Evolutionary conservation across 2,888 invertebrate genomes (phyloP), one percentile per base, ranked within the genome.

Genomic region (Hypena proboscidalis): DNA sequence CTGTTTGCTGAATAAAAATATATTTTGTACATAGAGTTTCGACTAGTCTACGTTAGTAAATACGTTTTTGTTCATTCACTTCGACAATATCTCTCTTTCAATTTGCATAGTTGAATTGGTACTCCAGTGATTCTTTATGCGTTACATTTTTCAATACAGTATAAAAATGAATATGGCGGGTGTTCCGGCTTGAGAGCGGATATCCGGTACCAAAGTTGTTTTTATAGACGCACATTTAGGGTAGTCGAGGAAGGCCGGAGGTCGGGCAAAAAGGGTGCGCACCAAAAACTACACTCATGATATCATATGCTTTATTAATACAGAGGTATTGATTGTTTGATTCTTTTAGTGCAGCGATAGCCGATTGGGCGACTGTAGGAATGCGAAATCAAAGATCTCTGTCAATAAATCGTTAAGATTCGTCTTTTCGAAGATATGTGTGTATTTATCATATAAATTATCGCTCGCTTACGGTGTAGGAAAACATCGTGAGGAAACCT

Each of bases 161-260:
- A 51, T 46, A 57, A 58, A 60, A 48, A 49, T 42, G 17, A 48
- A 53, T 43, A 49, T 23, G 38, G 35, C 45, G 39, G 53, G 37
- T 46, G 48, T 58, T 39, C 45, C 49, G 45, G 27, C 34, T 41
- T 5, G 42, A 40, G 53, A 53, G 62, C 58, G 58, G 58, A 62
- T 62, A 53, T 62, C 58, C 58, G 53, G 49, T 36, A 25, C 58
- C 47, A 37, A 44, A 51, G 33, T 42, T 51, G 36, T 56, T 60
- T 60, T 55, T 55, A 55, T 41, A 60, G 45, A 32, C 30, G 23
- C 31, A 51, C 56, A n/a, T n/a, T n/a, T n/a, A n/a, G n/a, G n/a
- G 41, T 55, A 33, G 42, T 58, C 32, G 42, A 13, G 42, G 39
- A 20, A n/a, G 13, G 31, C 13, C 14, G 4, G 10, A n/a, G 26